Evolutionary conservation across 2,888 invertebrate genomes (phyloP).

Genomic region (Caenorhabditis virilis): DNA sequence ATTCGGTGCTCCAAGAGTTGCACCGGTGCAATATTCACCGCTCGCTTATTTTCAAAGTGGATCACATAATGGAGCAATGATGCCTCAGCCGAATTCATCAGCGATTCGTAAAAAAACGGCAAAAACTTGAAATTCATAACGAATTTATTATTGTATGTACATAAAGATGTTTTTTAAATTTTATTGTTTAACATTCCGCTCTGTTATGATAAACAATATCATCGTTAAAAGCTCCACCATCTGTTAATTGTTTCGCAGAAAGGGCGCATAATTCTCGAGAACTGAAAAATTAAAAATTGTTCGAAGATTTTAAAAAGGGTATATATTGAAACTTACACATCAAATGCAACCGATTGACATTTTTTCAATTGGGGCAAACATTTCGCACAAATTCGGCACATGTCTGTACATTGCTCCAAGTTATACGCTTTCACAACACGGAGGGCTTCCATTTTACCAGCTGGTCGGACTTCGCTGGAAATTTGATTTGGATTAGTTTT

Average conservation of each 20-base stretch:
- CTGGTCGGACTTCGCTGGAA: constrained; percentile 46
- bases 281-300: constrained; percentile 15
- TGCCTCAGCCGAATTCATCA: not conserved
- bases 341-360: constrained; percentile 49
- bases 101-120: constrained; percentile 21
- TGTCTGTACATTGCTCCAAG: constrained; percentile 56
- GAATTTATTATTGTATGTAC: too few species aligned
- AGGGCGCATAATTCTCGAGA: constrained; percentile 47
- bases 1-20: constrained; percentile 15
- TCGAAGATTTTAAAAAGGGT: not conserved
- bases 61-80: constrained; percentile 1
- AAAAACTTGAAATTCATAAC: too few species aligned
- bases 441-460: constrained; percentile 37
- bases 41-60: constrained; percentile 22
- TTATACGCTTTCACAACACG: constrained; percentile 51
- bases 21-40: constrained; percentile 25
- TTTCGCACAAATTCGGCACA: constrained; percentile 50
- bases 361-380: constrained; percentile 45
- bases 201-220: constrained; percentile 48
- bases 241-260: constrained; percentile 32
- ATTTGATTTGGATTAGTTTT: not conserved
- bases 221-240: constrained; percentile 40
- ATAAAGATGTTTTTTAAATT: not conserved
- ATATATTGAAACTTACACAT: constrained; percentile 36
- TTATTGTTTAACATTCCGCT: constrained; percentile 28